A percentile compares a stretch with the other conserved stretches of the same genome.
phyloP scores from a whole-genome alignment of 2,888 invertebrate species.

The Eupeodes luniger region DNA sequence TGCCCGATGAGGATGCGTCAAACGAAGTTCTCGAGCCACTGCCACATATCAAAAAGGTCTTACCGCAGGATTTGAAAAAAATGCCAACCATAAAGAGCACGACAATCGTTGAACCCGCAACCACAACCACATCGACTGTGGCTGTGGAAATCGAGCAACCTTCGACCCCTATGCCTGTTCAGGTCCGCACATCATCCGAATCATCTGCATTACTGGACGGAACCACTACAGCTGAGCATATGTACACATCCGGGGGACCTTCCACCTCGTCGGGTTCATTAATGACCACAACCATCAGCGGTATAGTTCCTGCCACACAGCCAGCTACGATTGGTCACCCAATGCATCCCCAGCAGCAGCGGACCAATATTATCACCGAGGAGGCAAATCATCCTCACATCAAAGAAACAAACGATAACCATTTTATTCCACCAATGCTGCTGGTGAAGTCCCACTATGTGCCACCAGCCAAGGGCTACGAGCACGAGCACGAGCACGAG shows the following conservation, averaged over 20 bases:
- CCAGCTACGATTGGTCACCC: slow-evolving; percentile 81
- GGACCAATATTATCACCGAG: slow-evolving; percentile 76
- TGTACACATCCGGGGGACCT: slow-evolving; percentile 43
- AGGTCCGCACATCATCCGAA: slow-evolving; percentile 52
- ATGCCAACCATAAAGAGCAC: slow-evolving; percentile 78
- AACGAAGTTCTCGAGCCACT: slow-evolving; percentile 82
- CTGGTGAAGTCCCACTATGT: slow-evolving; percentile 84
- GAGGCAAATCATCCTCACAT: slow-evolving; percentile 80
- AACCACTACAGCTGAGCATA: slow-evolving; percentile 49
- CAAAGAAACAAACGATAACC: slow-evolving; percentile 82
- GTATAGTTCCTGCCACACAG: slow-evolving; percentile 66
- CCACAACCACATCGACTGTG: slow-evolving; percentile 67
- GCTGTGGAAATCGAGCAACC: slow-evolving; percentile 45
- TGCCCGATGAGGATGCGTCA: slow-evolving; percentile 79
- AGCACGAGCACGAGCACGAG: slow-evolving; percentile 33
- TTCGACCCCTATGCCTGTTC: slow-evolving; percentile 49
- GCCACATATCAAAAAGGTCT: slow-evolving; percentile 82
- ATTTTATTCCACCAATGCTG: slow-evolving; percentile 84
- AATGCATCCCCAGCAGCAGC: slow-evolving; percentile 82
- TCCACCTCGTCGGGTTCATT: slow-evolving; percentile 64
- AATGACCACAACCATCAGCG: slow-evolving; percentile 64
- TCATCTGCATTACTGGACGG: slow-evolving; percentile 48
- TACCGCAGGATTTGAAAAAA: slow-evolving; percentile 80
- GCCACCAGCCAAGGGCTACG: slow-evolving; percentile 80
- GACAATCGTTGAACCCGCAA: slow-evolving; percentile 58